Conservation (phyloP, 2,888 invertebrate species). For the Euplagia quadripunctaria region DNA sequence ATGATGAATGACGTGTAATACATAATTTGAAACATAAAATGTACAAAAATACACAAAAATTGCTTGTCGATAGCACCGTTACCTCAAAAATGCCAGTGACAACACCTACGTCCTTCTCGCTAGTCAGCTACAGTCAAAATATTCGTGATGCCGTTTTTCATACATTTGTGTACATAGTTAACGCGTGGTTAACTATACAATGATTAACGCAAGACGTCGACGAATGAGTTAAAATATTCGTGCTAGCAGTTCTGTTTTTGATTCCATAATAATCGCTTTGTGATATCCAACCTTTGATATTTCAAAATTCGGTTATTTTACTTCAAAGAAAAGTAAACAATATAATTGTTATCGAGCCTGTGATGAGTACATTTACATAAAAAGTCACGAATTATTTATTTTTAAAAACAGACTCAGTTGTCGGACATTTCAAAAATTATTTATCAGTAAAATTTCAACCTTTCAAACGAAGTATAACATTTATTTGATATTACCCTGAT, state of each 20-base stretch:
- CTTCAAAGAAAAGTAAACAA: neutral
- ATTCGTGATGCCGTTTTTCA: no score
- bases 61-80: no score
- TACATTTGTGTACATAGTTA: no score
- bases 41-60: no score
- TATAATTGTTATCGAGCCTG: neutral
- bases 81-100: no score
- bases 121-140: no score
- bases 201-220: no score
- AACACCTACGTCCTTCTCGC: no score
- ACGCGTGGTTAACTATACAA: no score
- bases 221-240: no score
- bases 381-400: neutral
- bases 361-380: neutral
- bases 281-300: neutral
- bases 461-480: slow-evolving; percentile 2
- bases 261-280: slow-evolving; percentile 21
- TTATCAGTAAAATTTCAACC: neutral
- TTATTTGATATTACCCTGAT: slow-evolving; percentile 18
- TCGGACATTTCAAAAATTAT: neutral
- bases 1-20: no score
- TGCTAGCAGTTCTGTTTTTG: neutral
- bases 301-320: neutral
- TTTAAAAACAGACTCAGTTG: neutral
- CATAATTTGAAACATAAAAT: no score